These are phyloP conservation scores for Thecocarcelia acutangulata DNA, from an alignment of 2,888 invertebrate species.

Conservation along the genomic window DNA sequence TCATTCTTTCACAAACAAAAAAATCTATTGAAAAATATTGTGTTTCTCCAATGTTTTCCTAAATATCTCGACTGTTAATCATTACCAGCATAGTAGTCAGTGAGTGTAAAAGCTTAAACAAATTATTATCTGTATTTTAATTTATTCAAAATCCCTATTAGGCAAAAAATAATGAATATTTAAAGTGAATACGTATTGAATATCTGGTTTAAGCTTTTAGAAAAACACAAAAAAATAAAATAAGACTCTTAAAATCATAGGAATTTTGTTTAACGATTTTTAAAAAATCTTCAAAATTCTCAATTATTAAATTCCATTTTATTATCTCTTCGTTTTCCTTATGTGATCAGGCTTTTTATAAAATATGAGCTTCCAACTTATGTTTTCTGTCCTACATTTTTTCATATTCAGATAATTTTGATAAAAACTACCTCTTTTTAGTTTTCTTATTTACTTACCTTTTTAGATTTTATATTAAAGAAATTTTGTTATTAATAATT, in stretches of 20 bases:
- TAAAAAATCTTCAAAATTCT: background rate
- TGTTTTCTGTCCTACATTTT: constrained; percentile 8
- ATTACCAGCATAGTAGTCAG: constrained; percentile 6
- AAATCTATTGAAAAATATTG: constrained; percentile 28
- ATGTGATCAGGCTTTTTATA: constrained; percentile 11
- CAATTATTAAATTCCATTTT: constrained; percentile 11
- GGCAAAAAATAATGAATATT: background rate
- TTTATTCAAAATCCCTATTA: constrained; percentile 9
- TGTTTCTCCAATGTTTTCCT: constrained; percentile 35
- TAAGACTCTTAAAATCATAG: background rate
- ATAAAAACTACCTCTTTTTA: constrained; percentile 14
- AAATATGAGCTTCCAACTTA: constrained; percentile 56
- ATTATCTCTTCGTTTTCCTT: background rate
- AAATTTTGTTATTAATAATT: constrained; percentile 40
- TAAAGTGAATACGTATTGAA: background rate
- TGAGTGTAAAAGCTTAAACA: constrained; percentile 20
- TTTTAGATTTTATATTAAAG: constrained; percentile 41
- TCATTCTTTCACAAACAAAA: constrained; percentile 14
- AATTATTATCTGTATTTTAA: constrained; percentile 14
- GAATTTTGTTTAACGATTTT: background rate
- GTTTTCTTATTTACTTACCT: constrained; percentile 19
- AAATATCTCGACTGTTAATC: constrained; percentile 10
- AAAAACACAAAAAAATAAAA: background rate
- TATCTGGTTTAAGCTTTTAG: background rate
- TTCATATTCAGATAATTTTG: background rate